These are phyloP conservation scores for Spermophilus dauricus DNA, from an alignment of 2,113 vertebrate species.

Conservation along the genomic window DNA sequence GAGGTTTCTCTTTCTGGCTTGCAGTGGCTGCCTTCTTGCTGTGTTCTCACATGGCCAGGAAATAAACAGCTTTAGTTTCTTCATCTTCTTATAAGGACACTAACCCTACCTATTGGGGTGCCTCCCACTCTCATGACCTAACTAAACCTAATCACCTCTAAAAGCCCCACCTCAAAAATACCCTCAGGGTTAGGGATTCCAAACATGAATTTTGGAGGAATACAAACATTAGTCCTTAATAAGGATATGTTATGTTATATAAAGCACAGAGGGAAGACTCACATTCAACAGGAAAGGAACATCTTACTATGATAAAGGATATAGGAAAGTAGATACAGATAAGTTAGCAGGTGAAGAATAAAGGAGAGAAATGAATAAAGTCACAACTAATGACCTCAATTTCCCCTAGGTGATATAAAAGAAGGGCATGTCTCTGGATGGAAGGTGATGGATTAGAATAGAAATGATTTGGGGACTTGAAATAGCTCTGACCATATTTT, in stretches of 20 bases:
- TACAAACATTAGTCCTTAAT: not conserved
- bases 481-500: not conserved
- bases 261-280: slow-evolving; percentile 32
- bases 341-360: not conserved
- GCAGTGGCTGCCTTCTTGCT: not conserved
- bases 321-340: not conserved
- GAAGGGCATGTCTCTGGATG: not conserved
- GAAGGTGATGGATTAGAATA: not conserved
- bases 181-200: not conserved
- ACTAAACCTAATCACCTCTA: not conserved
- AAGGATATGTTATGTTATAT: not conserved
- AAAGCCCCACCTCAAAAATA: not conserved
- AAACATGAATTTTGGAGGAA: not conserved
- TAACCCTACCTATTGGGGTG: not conserved
- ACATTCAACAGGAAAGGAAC: not conserved
- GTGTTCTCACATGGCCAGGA: no score
- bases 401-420: not conserved
- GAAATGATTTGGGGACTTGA: not conserved
- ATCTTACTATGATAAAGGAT: not conserved
- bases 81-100: not conserved
- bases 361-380: slow-evolving; percentile 8
- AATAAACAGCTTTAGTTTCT: not conserved
- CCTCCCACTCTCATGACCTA: not conserved
- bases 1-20: not conserved
- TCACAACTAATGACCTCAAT: not conserved